Evolutionary conservation across 2,888 invertebrate species (phyloP).

Genomic region (Syritta pipiens): DNA sequence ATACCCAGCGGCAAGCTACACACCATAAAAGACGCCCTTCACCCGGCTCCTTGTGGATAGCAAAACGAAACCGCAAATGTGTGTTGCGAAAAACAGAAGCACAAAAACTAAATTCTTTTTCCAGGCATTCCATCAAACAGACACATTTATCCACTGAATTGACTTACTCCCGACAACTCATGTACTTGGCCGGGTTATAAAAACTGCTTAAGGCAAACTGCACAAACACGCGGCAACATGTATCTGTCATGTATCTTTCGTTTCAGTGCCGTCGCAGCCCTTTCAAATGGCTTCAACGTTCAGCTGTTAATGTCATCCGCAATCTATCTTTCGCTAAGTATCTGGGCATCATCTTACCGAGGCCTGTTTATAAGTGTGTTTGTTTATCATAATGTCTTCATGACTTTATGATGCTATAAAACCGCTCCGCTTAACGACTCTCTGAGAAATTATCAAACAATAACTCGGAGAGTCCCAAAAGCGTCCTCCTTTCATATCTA

Average conservation of each 20-base stretch:
- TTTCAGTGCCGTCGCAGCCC: conserved; percentile 53
- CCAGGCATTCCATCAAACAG: too few relatives aligned
- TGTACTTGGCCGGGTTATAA: too few relatives aligned
- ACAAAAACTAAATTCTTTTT: too few relatives aligned
- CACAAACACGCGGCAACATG: too few relatives aligned
- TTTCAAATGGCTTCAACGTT: conserved; percentile 47
- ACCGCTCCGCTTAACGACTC: conserved; percentile 62
- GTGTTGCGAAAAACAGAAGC: too few relatives aligned
- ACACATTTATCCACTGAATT: too few relatives aligned
- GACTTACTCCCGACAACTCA: too few relatives aligned
- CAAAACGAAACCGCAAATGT: too few relatives aligned
- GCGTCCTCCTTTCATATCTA: conserved; percentile 41
- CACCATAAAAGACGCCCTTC: too few relatives aligned
- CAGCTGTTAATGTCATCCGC: conserved; percentile 54
- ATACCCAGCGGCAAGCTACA: too few relatives aligned
- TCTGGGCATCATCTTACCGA: conserved; percentile 40
- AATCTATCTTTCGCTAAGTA: conserved; percentile 53
- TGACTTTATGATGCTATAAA: conserved; percentile 58
- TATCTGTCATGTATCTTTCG: conserved; percentile 44
- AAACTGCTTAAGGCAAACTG: too few relatives aligned
- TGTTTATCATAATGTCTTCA: conserved; percentile 45
- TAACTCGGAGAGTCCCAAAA: conserved; percentile 54
- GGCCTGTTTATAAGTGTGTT: not conserved
- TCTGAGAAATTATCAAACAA: conserved; percentile 67
- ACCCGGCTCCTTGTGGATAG: too few relatives aligned